These are phyloP conservation scores for Aphis gossypii DNA, from an alignment of 1,140 invertebrate species.

Conservation along the genomic window DNA sequence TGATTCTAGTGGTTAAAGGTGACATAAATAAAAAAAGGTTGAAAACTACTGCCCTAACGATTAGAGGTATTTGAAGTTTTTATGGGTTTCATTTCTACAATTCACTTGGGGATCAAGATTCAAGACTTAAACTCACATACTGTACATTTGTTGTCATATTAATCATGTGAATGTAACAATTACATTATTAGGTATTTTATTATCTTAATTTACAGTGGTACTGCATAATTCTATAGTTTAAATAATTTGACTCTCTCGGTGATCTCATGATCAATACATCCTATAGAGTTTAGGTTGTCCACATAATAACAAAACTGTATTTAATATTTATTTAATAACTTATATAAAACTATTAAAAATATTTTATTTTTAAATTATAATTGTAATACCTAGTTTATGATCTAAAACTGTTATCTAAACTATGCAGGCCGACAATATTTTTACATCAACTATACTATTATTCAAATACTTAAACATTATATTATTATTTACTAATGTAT, in stretches of 20 bases:
- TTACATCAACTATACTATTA: neutral
- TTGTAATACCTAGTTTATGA: neutral
- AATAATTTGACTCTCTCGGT: neutral
- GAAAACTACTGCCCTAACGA: too few relatives aligned
- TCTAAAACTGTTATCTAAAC: neutral
- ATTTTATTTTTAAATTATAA: neutral
- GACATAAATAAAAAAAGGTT: too few relatives aligned
- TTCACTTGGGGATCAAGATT: neutral
- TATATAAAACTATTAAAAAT: neutral
- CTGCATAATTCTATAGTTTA: neutral
- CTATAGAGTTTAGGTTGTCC: neutral
- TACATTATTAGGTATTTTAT: too few relatives aligned
- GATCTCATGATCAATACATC: neutral
- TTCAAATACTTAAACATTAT: neutral
- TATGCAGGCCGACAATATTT: neutral
- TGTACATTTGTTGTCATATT: neutral
- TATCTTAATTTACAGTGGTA: neutral
- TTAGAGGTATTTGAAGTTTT: neutral
- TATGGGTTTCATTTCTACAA: neutral
- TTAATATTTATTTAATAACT: neutral
- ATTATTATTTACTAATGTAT: neutral
- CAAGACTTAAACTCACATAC: too few relatives aligned
- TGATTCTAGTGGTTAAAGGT: too few relatives aligned
- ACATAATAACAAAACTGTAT: neutral
- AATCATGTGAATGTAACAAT: neutral